phyloP scores from a whole-genome alignment of 37 sponge, comb jelly and placozoan species.

The Hormiphora californensis region DNA sequence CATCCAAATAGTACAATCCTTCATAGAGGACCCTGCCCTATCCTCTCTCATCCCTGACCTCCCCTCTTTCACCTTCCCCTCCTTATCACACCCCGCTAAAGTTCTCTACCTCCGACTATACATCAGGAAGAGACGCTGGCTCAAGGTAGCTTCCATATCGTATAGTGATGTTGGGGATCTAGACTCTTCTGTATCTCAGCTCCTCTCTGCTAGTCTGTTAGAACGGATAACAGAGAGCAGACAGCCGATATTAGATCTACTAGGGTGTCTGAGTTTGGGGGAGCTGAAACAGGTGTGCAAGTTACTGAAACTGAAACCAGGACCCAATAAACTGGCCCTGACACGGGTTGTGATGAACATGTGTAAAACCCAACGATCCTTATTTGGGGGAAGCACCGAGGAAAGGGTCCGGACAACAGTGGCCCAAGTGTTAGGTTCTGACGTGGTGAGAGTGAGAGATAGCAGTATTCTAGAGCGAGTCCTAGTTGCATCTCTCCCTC shows the following conservation, averaged over 20 bases:
- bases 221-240: not conserved
- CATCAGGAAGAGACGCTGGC: conserved; percentile 7
- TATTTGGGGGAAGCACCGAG: not conserved
- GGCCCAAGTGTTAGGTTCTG: too few relatives aligned
- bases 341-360: not conserved
- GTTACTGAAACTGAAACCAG: not conserved
- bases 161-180: not conserved
- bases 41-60: not conserved
- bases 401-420: not conserved
- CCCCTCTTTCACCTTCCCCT: too few relatives aligned
- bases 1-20: too few relatives aligned
- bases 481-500: conserved; percentile 22
- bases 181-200: not conserved
- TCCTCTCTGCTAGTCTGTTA: not conserved
- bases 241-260: not conserved
- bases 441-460: not conserved
- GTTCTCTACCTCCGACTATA: not conserved
- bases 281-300: conserved; percentile 8
- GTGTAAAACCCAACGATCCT: conserved; percentile 24
- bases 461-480: not conserved
- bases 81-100: not conserved
- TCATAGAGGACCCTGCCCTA: not conserved
- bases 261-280: not conserved
- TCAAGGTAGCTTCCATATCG: not conserved
- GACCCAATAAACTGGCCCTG: not conserved